Evolutionary conservation across 2,797 vertebrate species (phyloP).

Genomic region (Crocidura indochinensis): DNA sequence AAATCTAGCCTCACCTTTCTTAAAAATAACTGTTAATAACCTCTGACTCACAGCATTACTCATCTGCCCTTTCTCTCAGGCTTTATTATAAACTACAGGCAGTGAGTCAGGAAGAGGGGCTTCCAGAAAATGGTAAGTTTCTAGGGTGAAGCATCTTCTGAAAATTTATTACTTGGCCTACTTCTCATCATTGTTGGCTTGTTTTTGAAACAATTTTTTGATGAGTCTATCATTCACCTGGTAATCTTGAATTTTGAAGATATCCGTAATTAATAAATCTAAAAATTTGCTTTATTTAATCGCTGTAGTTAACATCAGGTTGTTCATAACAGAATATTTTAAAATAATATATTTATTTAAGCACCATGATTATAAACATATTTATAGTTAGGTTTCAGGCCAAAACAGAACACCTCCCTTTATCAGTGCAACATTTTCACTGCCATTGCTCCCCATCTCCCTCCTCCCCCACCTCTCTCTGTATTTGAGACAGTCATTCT

Average conservation of each 20-base stretch:
- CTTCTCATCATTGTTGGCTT: background rate
- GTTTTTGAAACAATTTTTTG: constrained; percentile 59
- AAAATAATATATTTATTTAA: too few species aligned
- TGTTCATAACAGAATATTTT: too few species aligned
- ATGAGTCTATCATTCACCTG: constrained; percentile 30
- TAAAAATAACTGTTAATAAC: constrained; percentile 78
- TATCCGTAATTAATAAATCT: background rate
- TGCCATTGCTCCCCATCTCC: too few species aligned
- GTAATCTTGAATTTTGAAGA: constrained; percentile 56
- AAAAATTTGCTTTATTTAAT: too few species aligned
- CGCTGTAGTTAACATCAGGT: too few species aligned
- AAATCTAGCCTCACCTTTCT: constrained; percentile 74
- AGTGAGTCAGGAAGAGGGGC: constrained; percentile 55
- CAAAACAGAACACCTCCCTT: too few species aligned
- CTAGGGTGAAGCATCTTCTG: constrained; percentile 52
- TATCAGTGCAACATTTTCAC: too few species aligned
- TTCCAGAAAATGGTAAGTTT: constrained; percentile 51
- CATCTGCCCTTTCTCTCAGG: constrained; percentile 59
- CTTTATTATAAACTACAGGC: constrained; percentile 44
- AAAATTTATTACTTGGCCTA: constrained; percentile 29
- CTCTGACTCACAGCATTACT: constrained; percentile 71
- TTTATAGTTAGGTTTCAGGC: too few species aligned
- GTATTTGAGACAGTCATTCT: too few species aligned
- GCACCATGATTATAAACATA: too few species aligned
- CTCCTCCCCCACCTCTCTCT: too few species aligned